phyloP scores from a whole-genome alignment of 2,113 vertebrate species.

The Sminthopsis crassicaudata region DNA sequence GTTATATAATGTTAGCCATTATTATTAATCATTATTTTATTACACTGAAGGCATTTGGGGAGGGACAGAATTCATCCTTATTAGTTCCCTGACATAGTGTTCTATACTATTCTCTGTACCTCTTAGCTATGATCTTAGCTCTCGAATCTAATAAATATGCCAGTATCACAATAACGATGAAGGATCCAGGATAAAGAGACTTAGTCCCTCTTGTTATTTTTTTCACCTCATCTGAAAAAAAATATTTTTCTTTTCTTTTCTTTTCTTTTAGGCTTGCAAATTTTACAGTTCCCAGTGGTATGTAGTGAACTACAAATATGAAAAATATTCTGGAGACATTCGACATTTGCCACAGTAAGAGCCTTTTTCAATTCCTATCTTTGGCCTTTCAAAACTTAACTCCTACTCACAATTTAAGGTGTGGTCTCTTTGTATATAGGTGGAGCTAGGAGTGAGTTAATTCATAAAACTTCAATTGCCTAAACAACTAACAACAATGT shows the following conservation, averaged over 20 bases:
- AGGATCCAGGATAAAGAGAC: not conserved
- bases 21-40: slow-evolving; percentile 50
- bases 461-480: not conserved
- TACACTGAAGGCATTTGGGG: slow-evolving; percentile 31
- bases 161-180: not conserved
- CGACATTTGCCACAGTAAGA: slow-evolving; percentile 94
- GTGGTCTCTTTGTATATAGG: slow-evolving; percentile 54
- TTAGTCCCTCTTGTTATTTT: not conserved
- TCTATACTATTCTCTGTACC: slow-evolving; percentile 41
- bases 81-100: slow-evolving; percentile 47
- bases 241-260: slow-evolving; percentile 59
- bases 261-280: slow-evolving; percentile 91
- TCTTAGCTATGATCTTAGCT: not conserved
- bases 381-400: slow-evolving; percentile 17
- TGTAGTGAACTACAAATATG: slow-evolving; percentile 94
- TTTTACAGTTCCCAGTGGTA: slow-evolving; percentile 96
- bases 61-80: slow-evolving; percentile 14
- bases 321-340: slow-evolving; percentile 95
- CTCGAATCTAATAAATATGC: not conserved
- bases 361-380: not conserved
- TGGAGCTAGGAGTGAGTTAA: not conserved
- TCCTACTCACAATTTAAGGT: slow-evolving; percentile 2
- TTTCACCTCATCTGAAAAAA: not conserved
- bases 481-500: not conserved
- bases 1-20: not conserved